Evolutionary conservation across 2,797 vertebrate species (phyloP).

Genomic region (Sebastes goodei): DNA sequence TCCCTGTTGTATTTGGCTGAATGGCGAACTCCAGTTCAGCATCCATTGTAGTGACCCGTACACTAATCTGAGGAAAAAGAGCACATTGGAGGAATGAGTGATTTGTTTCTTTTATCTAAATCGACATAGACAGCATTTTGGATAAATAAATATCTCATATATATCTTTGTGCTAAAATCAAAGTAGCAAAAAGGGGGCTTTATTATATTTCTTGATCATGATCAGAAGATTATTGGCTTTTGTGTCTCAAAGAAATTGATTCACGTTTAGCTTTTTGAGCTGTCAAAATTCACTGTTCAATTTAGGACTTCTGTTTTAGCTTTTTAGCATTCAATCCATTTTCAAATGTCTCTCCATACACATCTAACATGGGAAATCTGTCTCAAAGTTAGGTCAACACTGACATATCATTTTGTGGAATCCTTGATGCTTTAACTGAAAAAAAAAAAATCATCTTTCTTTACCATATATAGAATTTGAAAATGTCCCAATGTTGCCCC

Average conservation of each 20-base stretch:
- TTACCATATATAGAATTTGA: not conserved
- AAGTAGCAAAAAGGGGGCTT: not conserved
- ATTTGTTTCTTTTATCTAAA: not conserved
- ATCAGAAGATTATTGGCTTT: not conserved
- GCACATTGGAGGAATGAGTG: not conserved
- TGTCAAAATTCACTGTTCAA: not conserved
- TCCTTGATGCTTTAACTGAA: not conserved
- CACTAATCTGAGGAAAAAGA: conserved; percentile 87
- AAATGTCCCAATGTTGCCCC: not conserved
- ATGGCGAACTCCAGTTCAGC: conserved; percentile 99
- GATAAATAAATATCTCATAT: not conserved
- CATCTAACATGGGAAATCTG: not conserved
- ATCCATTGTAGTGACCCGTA: conserved; percentile 98
- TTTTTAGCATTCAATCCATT: too few species aligned
- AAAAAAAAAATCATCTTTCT: not conserved
- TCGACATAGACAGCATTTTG: not conserved
- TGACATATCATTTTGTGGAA: not conserved
- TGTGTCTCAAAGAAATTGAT: not conserved
- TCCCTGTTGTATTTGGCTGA: conserved; percentile 97
- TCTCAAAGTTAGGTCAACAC: not conserved
- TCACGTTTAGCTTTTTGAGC: not conserved
- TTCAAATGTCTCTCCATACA: not conserved
- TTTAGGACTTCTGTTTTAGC: not conserved
- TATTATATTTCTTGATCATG: not conserved
- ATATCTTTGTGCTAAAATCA: not conserved